These are phyloP conservation scores for Capromys pilorides DNA, from an alignment of 2,797 vertebrate species.

Conservation along the genomic window DNA sequence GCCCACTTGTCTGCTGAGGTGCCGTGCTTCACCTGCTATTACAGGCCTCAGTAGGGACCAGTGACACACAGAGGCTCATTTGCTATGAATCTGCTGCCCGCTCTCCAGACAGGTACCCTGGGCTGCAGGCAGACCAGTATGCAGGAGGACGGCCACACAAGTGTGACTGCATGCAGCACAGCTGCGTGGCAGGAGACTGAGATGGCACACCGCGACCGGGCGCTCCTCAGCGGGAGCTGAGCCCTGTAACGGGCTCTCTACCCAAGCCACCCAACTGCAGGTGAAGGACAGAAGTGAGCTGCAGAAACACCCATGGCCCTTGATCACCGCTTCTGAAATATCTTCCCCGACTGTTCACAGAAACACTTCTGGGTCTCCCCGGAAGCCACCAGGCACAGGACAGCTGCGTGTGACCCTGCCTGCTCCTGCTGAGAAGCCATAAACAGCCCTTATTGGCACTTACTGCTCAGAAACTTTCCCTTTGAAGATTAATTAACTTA, in stretches of 20 bases:
- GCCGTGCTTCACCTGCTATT: too few species aligned
- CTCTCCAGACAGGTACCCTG: too few species aligned
- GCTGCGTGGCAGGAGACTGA: not conserved
- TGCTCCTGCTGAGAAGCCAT: not conserved
- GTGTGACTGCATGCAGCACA: not conserved
- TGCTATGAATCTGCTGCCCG: too few species aligned
- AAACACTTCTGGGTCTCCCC: not conserved
- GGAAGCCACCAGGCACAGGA: not conserved
- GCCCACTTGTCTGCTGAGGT: too few species aligned
- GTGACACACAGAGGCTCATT: too few species aligned
- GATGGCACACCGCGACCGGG: not conserved
- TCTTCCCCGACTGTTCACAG: not conserved
- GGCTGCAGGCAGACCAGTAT: not conserved
- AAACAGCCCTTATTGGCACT: not conserved
- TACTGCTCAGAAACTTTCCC: not conserved
- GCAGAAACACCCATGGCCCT: not conserved
- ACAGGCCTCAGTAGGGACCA: too few species aligned
- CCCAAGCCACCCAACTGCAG: not conserved
- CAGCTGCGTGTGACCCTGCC: not conserved
- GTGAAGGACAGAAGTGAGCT: not conserved
- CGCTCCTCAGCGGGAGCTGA: not conserved
- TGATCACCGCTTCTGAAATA: not conserved
- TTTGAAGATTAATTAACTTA: not conserved
- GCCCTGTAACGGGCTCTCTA: not conserved
- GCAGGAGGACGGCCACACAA: not conserved